phyloP scores from a whole-genome alignment of 2,888 invertebrate genomes.

The Azorinus chamasolen region DNA sequence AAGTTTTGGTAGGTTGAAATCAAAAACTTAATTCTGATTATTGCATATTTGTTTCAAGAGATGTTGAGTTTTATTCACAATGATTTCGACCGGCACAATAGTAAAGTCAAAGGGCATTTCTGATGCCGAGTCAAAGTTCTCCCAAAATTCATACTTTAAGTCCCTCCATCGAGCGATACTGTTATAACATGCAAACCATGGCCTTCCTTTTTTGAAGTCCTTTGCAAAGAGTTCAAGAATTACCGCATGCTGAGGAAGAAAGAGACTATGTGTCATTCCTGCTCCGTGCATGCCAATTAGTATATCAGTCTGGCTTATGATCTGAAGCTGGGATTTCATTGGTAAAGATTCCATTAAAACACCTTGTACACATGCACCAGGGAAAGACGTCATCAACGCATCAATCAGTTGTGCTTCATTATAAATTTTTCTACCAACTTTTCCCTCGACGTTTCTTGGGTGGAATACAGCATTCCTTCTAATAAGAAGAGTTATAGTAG shows the following conservation, averaged over 20 bases:
- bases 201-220: constrained; percentile 64
- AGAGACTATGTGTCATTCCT: constrained; percentile 79
- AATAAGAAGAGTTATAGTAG: constrained; percentile 75
- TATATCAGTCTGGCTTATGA: constrained; percentile 75
- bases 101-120: constrained; percentile 62
- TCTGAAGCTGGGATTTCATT: constrained; percentile 75
- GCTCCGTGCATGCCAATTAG: constrained; percentile 84
- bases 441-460: constrained; percentile 78
- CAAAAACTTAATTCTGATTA: too few relatives aligned
- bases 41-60: too few relatives aligned
- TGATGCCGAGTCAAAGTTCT: constrained; percentile 63
- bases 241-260: constrained; percentile 75
- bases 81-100: constrained; percentile 50
- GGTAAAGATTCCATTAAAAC: constrained; percentile 75
- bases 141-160: constrained; percentile 77
- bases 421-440: constrained; percentile 76
- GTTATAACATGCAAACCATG: constrained; percentile 70
- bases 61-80: constrained; percentile 42
- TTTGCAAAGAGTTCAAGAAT: constrained; percentile 78
- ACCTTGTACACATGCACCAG: constrained; percentile 66
- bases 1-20: too few relatives aligned
- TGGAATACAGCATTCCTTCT: constrained; percentile 80
- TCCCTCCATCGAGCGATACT: constrained; percentile 78
- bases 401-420: constrained; percentile 77
- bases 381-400: constrained; percentile 37